Percentiles rank a stretch among this genome's conserved stretches.
phyloP scores from a whole-genome alignment of 2,888 invertebrate genomes.

The Dinocampus coccinellae region DNA sequence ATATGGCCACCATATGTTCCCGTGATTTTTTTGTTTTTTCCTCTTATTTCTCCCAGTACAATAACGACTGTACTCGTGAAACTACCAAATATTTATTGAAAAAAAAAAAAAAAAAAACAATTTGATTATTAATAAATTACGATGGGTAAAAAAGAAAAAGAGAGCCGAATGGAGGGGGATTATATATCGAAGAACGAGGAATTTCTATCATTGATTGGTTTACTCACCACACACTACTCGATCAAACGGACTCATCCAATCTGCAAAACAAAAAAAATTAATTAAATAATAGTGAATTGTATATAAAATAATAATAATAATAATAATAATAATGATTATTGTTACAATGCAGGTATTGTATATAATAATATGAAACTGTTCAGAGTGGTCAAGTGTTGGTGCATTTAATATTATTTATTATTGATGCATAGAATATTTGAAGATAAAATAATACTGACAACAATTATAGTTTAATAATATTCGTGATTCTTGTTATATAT shows the following conservation, averaged over 20 bases:
- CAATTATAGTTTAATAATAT: background rate
- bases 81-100: too few relatives aligned
- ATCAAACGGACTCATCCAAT: slow-evolving; percentile 96
- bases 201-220: slow-evolving; percentile 17
- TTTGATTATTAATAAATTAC: background rate
- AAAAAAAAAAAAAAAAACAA: too few relatives aligned
- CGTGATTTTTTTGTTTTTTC: slow-evolving; percentile 23
- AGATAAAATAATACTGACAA: background rate
- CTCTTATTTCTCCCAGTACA: background rate
- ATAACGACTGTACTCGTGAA: too few relatives aligned
- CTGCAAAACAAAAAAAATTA: slow-evolving; percentile 75
- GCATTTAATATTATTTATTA: background rate
- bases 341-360: slow-evolving; percentile 29
- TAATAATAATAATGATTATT: slow-evolving; percentile 40
- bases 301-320: too few relatives aligned
- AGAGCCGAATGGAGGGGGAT: too few relatives aligned
- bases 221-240: slow-evolving; percentile 96
- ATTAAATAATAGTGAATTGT: slow-evolving; percentile 38
- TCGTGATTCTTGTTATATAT: background rate
- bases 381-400: background rate
- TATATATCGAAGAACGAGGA: slow-evolving; percentile 33
- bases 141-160: too few relatives aligned
- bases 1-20: slow-evolving; percentile 53
- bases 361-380: background rate
- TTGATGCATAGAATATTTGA: background rate